A percentile compares a stretch with the other conserved stretches of the same genome.
phyloP scores from a whole-genome alignment of 2,113 vertebrate species.

The Tenebrosternarchus preto region DNA sequence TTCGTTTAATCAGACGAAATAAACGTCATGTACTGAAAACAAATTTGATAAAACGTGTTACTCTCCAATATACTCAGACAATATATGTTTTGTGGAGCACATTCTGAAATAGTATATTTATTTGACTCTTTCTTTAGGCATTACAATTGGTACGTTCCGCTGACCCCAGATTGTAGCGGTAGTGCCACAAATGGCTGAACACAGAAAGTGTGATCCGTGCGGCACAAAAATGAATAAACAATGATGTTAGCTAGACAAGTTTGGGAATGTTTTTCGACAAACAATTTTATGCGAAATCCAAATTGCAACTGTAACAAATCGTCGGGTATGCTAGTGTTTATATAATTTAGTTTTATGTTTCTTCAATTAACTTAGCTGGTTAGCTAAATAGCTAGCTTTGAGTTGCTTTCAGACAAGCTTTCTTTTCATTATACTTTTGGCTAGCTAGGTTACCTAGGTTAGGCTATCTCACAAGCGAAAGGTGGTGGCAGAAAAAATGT shows the following conservation, averaged over 20 bases:
- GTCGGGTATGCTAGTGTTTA: conserved; percentile 20
- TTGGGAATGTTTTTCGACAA: background rate
- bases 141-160: background rate
- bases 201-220: background rate
- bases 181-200: conserved; percentile 22
- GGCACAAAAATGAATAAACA: conserved; percentile 23
- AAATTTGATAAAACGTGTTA: background rate
- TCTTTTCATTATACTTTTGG: too few relatives aligned
- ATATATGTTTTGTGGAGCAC: background rate
- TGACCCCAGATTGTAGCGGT: conserved; percentile 2
- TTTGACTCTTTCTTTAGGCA: background rate
- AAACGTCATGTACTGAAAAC: too few relatives aligned
- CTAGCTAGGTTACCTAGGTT: too few relatives aligned
- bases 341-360: background rate
- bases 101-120: background rate
- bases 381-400: conserved; percentile 26
- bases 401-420: background rate
- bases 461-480: too few relatives aligned
- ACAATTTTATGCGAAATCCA: background rate
- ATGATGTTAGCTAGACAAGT: background rate
- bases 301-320: background rate
- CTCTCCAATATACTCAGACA: too few relatives aligned
- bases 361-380: conserved; percentile 12
- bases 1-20: background rate
- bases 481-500: too few relatives aligned